A percentile compares a stretch with the other conserved stretches of the same genome.
phyloP scores from a whole-genome alignment of 2,113 vertebrate genomes.

The Fregata magnificens region DNA sequence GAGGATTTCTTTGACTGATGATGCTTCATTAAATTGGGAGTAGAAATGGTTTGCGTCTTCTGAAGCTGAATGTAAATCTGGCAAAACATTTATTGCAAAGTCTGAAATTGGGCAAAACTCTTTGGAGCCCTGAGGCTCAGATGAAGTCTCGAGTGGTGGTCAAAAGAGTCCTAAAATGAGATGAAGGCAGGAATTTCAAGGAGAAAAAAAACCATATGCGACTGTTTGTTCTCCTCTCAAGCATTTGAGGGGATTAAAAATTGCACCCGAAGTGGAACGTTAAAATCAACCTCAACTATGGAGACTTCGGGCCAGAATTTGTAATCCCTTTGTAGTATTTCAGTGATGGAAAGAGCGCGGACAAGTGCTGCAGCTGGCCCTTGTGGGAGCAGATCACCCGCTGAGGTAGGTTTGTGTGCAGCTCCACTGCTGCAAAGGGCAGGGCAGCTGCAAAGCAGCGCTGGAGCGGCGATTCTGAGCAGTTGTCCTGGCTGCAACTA shows the following conservation, averaged over 20 bases:
- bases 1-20: background rate
- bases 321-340: background rate
- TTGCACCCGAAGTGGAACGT: background rate
- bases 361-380: background rate
- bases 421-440: background rate
- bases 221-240: background rate
- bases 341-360: rapidly evolving
- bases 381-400: background rate
- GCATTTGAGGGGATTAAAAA: background rate
- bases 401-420: background rate
- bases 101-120: background rate
- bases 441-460: background rate
- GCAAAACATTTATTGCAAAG: background rate
- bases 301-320: background rate
- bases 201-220: background rate
- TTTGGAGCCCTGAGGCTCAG: background rate
- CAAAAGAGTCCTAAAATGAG: background rate
- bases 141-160: background rate
- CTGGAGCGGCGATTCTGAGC: background rate
- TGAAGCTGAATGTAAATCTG: background rate
- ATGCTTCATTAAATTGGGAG: background rate
- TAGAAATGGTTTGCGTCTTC: background rate
- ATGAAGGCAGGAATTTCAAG: background rate
- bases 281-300: background rate
- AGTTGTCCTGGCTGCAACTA: background rate